These are phyloP conservation scores for Peromyscus attwateri DNA, from an alignment of 2,797 vertebrate species.

Conservation along the genomic window DNA sequence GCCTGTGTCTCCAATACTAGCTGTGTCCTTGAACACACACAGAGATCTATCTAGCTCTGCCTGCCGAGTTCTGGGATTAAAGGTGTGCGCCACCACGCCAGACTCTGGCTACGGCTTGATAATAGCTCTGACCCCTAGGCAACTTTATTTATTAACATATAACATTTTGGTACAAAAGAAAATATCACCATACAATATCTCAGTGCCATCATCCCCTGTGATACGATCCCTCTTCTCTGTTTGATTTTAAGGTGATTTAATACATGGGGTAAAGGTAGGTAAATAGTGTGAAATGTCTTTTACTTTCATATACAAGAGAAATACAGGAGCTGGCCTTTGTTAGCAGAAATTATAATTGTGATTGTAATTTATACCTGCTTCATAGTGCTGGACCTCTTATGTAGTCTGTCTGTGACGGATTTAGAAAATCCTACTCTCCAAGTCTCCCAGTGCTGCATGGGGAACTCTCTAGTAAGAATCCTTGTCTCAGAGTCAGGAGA, in stretches of 20 bases:
- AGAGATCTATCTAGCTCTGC: no score
- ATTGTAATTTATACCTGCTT: conserved; percentile 17
- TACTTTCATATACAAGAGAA: conserved; percentile 43
- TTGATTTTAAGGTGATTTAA: conserved; percentile 50
- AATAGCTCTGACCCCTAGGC: no score
- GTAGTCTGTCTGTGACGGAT: background rate
- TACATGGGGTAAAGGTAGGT: background rate
- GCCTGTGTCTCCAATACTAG: no score
- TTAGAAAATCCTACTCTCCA: background rate
- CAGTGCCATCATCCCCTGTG: background rate
- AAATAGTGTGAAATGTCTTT: conserved; percentile 34
- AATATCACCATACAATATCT: no score
- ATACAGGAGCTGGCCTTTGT: conserved; percentile 12
- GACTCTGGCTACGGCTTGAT: no score
- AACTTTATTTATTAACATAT: no score
- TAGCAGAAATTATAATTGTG: conserved; percentile 28
- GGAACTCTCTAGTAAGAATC: background rate
- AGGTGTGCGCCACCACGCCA: no score
- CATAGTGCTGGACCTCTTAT: background rate
- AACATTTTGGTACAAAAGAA: no score
- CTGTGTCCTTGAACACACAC: no score
- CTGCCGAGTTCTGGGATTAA: no score
- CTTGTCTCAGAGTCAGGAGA: conserved; percentile 26
- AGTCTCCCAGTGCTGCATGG: background rate
- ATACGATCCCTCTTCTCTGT: background rate